Base-by-base conservation (phyloP, 1,140 invertebrate genomes). In the Pollicipes pollicipes region DNA sequence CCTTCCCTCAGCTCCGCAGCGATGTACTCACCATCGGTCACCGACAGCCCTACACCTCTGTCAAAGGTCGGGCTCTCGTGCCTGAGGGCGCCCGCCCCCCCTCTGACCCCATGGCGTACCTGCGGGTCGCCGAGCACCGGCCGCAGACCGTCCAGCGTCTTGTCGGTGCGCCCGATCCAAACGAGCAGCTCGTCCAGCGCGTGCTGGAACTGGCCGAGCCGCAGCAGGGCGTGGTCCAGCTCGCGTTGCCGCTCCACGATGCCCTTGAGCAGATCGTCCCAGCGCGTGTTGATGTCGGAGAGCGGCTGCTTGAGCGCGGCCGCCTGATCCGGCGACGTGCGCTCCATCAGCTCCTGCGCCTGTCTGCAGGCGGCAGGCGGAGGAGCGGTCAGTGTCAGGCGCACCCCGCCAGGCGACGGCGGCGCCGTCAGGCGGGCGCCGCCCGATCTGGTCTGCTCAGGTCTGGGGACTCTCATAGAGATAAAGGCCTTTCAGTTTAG, bases 201-300 rank as follows among this genome's bases (percentile, higher is more conserved):
- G 79, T 97, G 95, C 78, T 98, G 93, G 85, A 99, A 93, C 81
- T 99, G 95, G 24, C 97, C 97, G 6, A 98, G 85, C 73, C 93
- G 87, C 2, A 99, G 82, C 24, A 99, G 82, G 4, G 95, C 93
- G 76, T 94, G 88, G 78, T 99, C 96, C 68, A 99, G 79, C 74
- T 95, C 88, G 73, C 93, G 84, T 78, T 98, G 93, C 67, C 95
- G 82, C 71, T 96, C 93, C 10, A 93, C 89, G 76, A 98, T 88
- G 35, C 88, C 91, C 63, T 91, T 86, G 0, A 95, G 83, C 1
- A 99, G 78, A 17, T 88, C 86, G 73, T 96, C 91, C 96, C 95
- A 99, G 69, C 95, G 84, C 31, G 86, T 84, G 80, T 98, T 98
- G 3, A 98, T 91, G 64, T 90, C 87, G 16, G 86, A 84, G 24